phyloP scores from a whole-genome alignment of 2,113 vertebrate species.

The Psilopsiagon aurifrons region DNA sequence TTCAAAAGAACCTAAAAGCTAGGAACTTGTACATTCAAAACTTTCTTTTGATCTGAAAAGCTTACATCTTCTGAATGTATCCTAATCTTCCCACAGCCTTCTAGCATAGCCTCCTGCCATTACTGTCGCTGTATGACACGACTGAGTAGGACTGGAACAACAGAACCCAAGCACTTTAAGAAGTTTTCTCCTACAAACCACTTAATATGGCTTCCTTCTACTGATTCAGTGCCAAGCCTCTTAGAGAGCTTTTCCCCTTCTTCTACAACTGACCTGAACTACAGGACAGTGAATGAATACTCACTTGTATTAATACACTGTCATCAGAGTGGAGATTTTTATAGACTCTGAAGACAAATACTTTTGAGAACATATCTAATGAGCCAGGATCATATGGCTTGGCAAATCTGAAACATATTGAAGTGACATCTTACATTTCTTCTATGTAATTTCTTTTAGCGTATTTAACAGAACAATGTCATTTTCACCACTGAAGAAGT shows the following conservation, averaged over 20 bases:
- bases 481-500: slow-evolving; percentile 21
- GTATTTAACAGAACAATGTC: background rate
- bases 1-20: background rate
- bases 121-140: background rate
- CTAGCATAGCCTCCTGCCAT: background rate
- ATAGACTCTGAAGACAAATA: background rate
- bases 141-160: background rate
- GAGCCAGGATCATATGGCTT: background rate
- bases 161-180: background rate
- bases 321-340: background rate
- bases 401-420: background rate
- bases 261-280: background rate
- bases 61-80: background rate
- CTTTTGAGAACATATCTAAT: slow-evolving; percentile 21
- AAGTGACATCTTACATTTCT: background rate
- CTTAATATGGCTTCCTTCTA: background rate
- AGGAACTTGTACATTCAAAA: background rate
- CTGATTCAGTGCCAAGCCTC: background rate
- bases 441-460: background rate
- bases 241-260: background rate
- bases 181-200: background rate
- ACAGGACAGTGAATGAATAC: background rate
- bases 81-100: background rate
- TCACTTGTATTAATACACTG: background rate
- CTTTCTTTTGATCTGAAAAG: background rate